Evolutionary conservation across 2,888 invertebrate species (phyloP).

Genomic region (Crossocerus cetratus): DNA sequence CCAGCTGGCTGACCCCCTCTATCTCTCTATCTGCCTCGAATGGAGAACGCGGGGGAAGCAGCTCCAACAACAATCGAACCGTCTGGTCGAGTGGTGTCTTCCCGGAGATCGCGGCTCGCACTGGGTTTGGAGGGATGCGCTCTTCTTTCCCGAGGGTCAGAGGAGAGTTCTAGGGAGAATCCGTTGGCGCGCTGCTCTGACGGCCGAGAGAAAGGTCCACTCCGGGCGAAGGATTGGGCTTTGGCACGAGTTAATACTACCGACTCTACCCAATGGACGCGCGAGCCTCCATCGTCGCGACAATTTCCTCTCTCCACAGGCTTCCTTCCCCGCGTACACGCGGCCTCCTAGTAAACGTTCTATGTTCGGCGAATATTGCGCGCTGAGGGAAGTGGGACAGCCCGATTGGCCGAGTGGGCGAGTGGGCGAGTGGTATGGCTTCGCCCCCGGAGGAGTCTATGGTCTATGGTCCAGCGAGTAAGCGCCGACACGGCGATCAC

Average conservation of each 20-base stretch:
- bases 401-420: no score
- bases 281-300: slow-evolving; percentile 35
- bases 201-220: slow-evolving; percentile 11
- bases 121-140: background rate
- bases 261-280: slow-evolving; percentile 18
- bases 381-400: no score
- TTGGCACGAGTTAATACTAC: slow-evolving; percentile 60
- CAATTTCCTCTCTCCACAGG: no score
- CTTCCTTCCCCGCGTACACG: slow-evolving; percentile 8
- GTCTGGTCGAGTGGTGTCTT: background rate
- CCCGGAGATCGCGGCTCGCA: background rate
- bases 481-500: background rate
- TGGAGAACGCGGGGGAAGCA: background rate
- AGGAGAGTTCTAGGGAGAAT: slow-evolving; percentile 7
- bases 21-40: background rate
- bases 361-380: background rate
- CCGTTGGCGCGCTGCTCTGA: slow-evolving; percentile 7
- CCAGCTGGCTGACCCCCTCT: background rate
- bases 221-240: slow-evolving; percentile 24
- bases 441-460: no score
- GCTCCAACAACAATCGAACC: background rate
- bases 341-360: no score
- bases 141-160: background rate
- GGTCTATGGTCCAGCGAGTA: background rate
- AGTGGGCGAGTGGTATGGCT: no score